These are phyloP conservation scores for Eucidaris tribuloides DNA, from an alignment of 35 echinoderm and acorn worm genomes.

Conservation along the genomic window DNA sequence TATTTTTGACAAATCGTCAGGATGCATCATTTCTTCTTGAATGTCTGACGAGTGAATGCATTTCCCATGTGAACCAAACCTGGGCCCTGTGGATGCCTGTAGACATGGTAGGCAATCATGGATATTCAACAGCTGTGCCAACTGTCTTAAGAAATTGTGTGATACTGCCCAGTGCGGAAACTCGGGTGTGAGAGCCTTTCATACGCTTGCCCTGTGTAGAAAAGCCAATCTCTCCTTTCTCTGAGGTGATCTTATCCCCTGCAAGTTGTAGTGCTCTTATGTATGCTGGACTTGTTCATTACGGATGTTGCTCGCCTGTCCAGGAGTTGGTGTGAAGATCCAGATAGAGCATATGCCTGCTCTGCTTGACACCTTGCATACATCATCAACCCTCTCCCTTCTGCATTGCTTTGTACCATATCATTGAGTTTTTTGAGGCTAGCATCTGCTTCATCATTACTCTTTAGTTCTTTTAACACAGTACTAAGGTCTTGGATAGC, in stretches of 20 bases:
- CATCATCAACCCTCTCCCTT: neutral
- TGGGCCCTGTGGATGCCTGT: neutral
- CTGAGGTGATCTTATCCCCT: neutral
- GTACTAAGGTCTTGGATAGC: neutral
- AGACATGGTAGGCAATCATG: neutral
- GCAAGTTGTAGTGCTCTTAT: neutral
- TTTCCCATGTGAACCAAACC: neutral
- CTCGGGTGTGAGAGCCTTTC: neutral
- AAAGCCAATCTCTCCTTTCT: constrained; percentile 22
- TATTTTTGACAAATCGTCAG: neutral
- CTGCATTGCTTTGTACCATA: too few relatives aligned
- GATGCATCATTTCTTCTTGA: neutral
- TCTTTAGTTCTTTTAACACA: neutral
- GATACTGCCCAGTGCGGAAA: neutral
- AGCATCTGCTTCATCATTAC: neutral
- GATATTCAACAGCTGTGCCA: neutral
- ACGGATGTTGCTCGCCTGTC: neutral
- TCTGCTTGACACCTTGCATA: neutral
- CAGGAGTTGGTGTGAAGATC: constrained; percentile 8
- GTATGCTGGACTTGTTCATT: neutral
- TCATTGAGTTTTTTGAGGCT: neutral
- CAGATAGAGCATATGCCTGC: constrained; percentile 2
- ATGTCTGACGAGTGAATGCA: neutral
- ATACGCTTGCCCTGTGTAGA: neutral
- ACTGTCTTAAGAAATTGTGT: neutral